Evolutionary conservation across 1,140 invertebrate species (phyloP).

Genomic region (Zophobas atratus): DNA sequence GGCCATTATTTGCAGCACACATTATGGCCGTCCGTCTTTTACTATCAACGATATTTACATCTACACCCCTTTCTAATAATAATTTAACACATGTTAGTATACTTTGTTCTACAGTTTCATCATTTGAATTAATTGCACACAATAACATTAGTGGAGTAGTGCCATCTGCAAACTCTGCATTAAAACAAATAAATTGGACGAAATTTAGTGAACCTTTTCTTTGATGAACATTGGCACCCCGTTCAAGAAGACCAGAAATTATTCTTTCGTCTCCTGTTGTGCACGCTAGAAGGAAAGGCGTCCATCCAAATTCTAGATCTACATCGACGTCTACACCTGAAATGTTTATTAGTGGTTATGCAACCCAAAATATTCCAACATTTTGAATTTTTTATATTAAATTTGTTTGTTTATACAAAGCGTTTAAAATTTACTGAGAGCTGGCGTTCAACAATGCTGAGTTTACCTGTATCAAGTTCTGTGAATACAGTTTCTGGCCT

Average conservation of each 20-base stretch:
- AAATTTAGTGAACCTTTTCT: constrained; percentile 12
- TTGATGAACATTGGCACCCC: constrained; percentile 60
- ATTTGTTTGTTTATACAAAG: no score
- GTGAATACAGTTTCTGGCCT: constrained; percentile 38
- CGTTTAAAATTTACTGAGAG: not conserved
- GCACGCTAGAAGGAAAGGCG: constrained; percentile 58
- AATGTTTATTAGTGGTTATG: no score
- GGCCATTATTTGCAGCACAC: constrained; percentile 68
- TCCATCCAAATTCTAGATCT: constrained; percentile 56
- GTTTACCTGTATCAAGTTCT: constrained; percentile 53
- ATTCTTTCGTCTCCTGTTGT: constrained; percentile 58
- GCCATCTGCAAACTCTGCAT: constrained; percentile 51
- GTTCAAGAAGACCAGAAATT: constrained; percentile 54
- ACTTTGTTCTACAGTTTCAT: constrained; percentile 1
- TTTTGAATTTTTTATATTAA: no score
- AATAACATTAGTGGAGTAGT: constrained; percentile 60
- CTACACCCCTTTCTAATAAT: constrained; percentile 59
- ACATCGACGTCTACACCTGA: constrained; percentile 55
- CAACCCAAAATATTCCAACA: no score
- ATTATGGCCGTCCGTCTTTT: constrained; percentile 69
- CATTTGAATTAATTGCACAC: constrained; percentile 54
- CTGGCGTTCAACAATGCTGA: not conserved
- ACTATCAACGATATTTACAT: constrained; percentile 67
- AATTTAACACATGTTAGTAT: constrained; percentile 11
- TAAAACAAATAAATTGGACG: constrained; percentile 21